Base-by-base conservation (phyloP, 2,113 vertebrate genomes). In the Muntiacus reevesi region DNA sequence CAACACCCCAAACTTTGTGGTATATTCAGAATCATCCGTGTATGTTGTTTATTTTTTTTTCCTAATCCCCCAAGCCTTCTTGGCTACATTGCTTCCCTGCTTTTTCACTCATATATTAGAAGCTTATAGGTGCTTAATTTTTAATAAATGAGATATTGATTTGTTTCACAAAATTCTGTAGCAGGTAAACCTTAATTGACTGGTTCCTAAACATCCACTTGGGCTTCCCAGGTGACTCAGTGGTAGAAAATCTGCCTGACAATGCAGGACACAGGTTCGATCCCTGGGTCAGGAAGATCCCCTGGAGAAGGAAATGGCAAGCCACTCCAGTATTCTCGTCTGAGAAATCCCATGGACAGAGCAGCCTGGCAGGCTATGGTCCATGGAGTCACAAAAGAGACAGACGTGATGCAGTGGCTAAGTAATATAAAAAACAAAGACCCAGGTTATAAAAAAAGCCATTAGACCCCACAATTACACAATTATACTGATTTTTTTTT, bases 131-230 rank as follows among this genome's bases (percentile, higher is more conserved):
- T 1, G 95, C 93, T 98, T 96, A 45, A n/a, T 95, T 98, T 98
- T 98, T 98, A 93, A 97, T 96, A 95, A 96, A 96, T 36, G 28
- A 97, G 89, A 76, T 97, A 67, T 78, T 91, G 96, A 97, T 98
- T 97, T 94, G 71, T 89, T 97, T n/a, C 60, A 4, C 78, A 97
- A 97, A 98, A 0, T 91, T 52, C 43, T 95, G 91, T 28, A 95
- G 0, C 85, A 95, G 67, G 90, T 96, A 95, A 98, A 97, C 93
- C 86, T 97, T 96, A 95, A 89, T 94, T 97, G 96, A 74, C 83
- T 7, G 4, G 5, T 87, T 97, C n/a, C 81, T 96, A 94, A 97
- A 96, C 92, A 96, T 67, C 54, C 9, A 82, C 55, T 82, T 76
- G 71, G 36, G 71, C 36, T 43, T 76, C 36, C 71, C 71, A 43